These are phyloP conservation scores for Schizothorax lantsangensis DNA, from an alignment of 2,797 vertebrate species.

Conservation along the genomic window DNA sequence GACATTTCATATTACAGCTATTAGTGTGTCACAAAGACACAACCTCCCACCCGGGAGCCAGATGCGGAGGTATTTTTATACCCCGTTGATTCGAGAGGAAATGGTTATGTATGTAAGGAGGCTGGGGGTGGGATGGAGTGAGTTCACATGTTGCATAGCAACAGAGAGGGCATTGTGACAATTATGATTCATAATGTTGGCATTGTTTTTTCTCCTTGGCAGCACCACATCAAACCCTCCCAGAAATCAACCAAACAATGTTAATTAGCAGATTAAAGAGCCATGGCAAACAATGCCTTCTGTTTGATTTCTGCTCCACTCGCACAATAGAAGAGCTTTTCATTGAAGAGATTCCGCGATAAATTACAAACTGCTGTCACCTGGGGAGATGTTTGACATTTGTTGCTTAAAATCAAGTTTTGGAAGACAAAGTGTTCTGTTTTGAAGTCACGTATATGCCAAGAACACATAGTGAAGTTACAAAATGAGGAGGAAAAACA, in stretches of 20 bases:
- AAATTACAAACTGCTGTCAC: conserved; percentile 20
- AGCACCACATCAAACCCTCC: conserved; percentile 20
- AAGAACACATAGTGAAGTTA: background rate
- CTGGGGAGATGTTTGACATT: conserved; percentile 40
- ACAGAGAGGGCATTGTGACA: conserved; percentile 55
- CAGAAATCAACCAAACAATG: conserved; percentile 40
- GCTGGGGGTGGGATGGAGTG: conserved; percentile 26
- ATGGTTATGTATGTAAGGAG: conserved; percentile 13
- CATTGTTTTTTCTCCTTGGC: conserved; percentile 33
- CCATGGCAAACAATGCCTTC: conserved; percentile 35
- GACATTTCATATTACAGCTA: conserved; percentile 56
- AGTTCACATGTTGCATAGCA: conserved; percentile 62
- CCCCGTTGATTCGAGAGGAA: conserved; percentile 1
- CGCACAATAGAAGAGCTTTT: conserved; percentile 18
- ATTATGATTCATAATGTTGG: conserved; percentile 55
- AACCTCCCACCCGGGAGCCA: conserved; percentile 10
- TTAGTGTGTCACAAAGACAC: conserved; percentile 42
- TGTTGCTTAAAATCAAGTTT: conserved; percentile 14
- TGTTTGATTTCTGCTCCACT: conserved; percentile 40
- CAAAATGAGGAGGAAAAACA: background rate
- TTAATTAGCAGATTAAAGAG: conserved; percentile 58
- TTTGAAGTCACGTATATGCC: conserved; percentile 4
- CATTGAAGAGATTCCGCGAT: conserved; percentile 13
- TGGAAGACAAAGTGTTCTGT: conserved; percentile 15
- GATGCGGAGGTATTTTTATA: conserved; percentile 43